A percentile compares a stretch with the other conserved stretches of the same genome.
Conservation (phyloP, 2,113 vertebrate genomes). For the Microcebus ravelobensis region DNA sequence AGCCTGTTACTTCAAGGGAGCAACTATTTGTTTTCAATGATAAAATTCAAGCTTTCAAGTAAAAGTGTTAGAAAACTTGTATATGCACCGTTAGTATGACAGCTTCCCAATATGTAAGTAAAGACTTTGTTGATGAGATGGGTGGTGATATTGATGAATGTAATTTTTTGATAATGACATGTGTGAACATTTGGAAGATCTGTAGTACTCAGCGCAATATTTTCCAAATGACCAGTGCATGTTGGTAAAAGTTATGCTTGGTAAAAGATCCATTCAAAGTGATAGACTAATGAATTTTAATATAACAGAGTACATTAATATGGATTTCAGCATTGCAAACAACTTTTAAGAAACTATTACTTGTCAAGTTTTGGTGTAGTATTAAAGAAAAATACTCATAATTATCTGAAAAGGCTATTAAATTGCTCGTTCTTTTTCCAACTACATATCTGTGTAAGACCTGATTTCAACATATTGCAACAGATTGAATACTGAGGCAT, state of each 20-base stretch:
- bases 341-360: background rate
- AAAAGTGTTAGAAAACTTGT: conserved; percentile 1
- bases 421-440: background rate
- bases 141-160: background rate
- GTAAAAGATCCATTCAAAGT: background rate
- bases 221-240: background rate
- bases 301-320: background rate
- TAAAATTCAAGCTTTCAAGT: background rate
- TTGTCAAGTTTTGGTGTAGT: conserved; percentile 63
- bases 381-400: conserved; percentile 11
- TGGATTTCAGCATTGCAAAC: background rate
- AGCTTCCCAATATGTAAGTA: background rate
- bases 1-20: background rate
- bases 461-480: background rate
- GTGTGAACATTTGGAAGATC: conserved; percentile 19
- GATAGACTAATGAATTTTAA: background rate
- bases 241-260: background rate
- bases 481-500: background rate
- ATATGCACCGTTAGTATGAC: background rate
- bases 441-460: background rate
- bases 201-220: background rate
- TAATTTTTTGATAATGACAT: conserved; percentile 46
- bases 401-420: background rate
- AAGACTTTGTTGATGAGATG: background rate
- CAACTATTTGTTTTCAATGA: conserved; percentile 29